Conservation (phyloP, 2,888 invertebrate species). For the Meloe dianella region DNA sequence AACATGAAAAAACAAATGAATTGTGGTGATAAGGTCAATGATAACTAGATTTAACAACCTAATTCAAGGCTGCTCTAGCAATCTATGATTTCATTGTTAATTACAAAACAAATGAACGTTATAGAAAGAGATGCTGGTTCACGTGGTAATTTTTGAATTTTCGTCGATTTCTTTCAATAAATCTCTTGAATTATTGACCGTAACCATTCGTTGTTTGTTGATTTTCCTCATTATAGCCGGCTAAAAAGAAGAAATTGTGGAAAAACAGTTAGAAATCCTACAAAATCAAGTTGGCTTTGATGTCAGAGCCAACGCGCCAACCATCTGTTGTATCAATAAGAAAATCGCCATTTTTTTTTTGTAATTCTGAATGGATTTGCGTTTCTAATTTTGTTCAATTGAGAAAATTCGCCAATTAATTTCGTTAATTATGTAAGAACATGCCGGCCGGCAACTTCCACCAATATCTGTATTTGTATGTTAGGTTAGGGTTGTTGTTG, state of each 20-base stretch:
- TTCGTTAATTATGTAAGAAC: conserved; percentile 16
- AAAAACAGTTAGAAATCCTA: neutral
- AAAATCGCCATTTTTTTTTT: neutral
- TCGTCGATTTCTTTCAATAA: neutral
- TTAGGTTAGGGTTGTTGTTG: conserved; percentile 33
- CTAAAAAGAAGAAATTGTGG: neutral
- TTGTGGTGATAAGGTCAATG: neutral
- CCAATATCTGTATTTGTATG: conserved; percentile 30
- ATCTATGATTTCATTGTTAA: conserved; percentile 3
- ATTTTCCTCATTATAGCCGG: neutral
- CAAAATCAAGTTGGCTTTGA: neutral
- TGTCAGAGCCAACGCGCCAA: neutral
- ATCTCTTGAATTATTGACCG: neutral
- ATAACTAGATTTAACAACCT: neutral
- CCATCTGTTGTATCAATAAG: neutral
- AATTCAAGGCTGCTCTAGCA: neutral
- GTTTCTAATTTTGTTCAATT: neutral
- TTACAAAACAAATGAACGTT: neutral
- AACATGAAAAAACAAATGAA: neutral
- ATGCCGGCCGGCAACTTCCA: conserved; percentile 45
- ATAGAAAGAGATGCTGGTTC: neutral
- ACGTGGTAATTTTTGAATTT: neutral
- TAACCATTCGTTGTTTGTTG: neutral
- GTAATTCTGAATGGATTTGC: neutral
- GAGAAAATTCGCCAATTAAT: neutral